These are phyloP conservation scores for Strix uralensis DNA, from an alignment of 2,113 vertebrate genomes.

Conservation along the genomic window DNA sequence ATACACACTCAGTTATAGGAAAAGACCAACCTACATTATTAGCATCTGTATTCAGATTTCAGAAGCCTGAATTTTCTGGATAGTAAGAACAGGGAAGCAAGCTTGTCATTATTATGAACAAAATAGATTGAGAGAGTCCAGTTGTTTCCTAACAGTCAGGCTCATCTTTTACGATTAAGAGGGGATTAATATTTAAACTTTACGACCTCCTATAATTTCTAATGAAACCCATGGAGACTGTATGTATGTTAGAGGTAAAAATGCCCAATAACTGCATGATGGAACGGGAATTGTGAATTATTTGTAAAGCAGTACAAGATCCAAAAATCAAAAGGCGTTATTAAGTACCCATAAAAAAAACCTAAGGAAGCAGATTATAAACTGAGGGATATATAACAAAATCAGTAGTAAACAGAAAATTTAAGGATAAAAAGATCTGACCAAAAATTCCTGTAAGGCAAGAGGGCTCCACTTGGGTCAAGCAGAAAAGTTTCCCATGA, in stretches of 20 bases:
- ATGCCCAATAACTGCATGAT: background rate
- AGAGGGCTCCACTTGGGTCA: background rate
- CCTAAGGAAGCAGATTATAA: background rate
- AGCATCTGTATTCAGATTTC: background rate
- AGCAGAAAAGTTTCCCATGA: background rate
- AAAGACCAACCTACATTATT: background rate
- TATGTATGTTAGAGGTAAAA: background rate
- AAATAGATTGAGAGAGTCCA: background rate
- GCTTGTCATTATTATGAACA: background rate
- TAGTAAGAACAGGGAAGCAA: background rate
- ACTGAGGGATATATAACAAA: background rate
- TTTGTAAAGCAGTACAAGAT: background rate
- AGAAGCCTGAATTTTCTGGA: background rate
- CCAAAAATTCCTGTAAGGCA: background rate
- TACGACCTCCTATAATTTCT: background rate
- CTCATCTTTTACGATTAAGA: background rate
- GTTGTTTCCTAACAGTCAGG: background rate
- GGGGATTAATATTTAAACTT: background rate
- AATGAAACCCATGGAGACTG: background rate
- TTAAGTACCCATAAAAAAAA: background rate
- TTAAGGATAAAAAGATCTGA: background rate
- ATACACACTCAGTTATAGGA: background rate
- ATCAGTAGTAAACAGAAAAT: background rate
- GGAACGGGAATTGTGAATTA: background rate
- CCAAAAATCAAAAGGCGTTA: background rate